Conservation (phyloP, 2,113 vertebrate genomes). For the Morone saxatilis region DNA sequence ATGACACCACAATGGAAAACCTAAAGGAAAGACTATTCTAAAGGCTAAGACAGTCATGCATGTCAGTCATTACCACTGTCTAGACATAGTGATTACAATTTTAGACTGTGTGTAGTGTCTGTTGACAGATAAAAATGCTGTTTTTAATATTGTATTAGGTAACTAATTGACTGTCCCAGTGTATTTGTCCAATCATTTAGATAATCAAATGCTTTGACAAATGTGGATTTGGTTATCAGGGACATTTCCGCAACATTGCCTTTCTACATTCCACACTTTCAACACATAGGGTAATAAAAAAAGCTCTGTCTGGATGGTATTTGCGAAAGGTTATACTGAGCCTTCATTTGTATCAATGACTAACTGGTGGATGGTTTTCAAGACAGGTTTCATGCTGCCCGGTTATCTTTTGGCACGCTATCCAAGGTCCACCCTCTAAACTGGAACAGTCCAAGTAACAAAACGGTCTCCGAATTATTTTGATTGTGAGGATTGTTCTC, state of each 20-base stretch:
- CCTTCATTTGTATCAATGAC: background rate
- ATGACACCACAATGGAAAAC: too few relatives aligned
- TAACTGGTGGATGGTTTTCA: conserved; percentile 1
- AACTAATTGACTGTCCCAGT: background rate
- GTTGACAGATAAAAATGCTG: background rate
- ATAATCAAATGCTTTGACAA: background rate
- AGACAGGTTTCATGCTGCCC: background rate
- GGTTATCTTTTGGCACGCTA: background rate
- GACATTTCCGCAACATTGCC: background rate
- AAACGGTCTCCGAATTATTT: background rate
- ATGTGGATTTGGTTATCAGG: background rate
- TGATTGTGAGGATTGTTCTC: background rate
- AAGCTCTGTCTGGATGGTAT: background rate
- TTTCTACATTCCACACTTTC: background rate
- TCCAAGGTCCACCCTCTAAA: background rate
- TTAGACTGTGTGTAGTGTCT: background rate
- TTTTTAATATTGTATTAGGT: background rate
- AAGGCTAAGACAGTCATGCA: too few relatives aligned
- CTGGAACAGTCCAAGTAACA: background rate
- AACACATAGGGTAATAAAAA: background rate
- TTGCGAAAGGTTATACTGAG: background rate
- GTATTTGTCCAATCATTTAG: background rate
- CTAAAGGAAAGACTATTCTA: too few relatives aligned
- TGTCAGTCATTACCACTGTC: too few relatives aligned
- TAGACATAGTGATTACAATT: too few relatives aligned